These are phyloP conservation scores for Clarias macrocephalus DNA, from an alignment of 2,113 vertebrate genomes.

Conservation along the genomic window DNA sequence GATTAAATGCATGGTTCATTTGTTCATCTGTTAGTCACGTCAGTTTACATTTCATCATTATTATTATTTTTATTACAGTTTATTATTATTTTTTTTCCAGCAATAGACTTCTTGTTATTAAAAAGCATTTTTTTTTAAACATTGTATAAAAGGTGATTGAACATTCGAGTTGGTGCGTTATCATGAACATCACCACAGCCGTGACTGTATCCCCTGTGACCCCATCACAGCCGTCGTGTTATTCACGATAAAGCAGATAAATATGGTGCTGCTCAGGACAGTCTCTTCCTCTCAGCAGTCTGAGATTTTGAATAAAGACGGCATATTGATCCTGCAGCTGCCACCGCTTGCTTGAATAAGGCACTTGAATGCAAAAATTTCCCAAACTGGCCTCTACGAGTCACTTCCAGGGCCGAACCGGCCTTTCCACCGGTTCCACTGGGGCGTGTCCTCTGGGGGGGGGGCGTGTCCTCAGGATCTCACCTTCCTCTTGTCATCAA, in stretches of 20 bases:
- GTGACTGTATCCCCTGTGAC: too few relatives aligned
- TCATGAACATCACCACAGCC: background rate
- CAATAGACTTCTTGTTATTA: background rate
- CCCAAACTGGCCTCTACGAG: background rate
- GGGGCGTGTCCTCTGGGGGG: too few relatives aligned
- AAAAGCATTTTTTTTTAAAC: background rate
- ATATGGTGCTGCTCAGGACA: background rate
- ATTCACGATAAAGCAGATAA: background rate
- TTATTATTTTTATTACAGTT: background rate
- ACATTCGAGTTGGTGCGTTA: background rate
- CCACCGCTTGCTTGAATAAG: background rate
- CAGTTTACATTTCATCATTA: background rate
- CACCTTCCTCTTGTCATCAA: constrained; percentile 79
- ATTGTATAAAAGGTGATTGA: background rate
- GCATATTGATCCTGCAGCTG: background rate
- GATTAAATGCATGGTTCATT: background rate
- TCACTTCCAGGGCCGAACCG: background rate
- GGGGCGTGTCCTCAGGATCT: constrained; percentile 68
- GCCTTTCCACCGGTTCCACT: background rate
- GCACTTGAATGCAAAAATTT: background rate
- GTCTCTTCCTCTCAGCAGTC: background rate
- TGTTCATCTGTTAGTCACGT: background rate
- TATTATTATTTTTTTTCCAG: background rate
- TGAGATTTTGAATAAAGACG: too few relatives aligned
- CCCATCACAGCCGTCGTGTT: background rate